Base-by-base conservation (phyloP, 2,113 vertebrate species). In the Albula glossodonta region DNA sequence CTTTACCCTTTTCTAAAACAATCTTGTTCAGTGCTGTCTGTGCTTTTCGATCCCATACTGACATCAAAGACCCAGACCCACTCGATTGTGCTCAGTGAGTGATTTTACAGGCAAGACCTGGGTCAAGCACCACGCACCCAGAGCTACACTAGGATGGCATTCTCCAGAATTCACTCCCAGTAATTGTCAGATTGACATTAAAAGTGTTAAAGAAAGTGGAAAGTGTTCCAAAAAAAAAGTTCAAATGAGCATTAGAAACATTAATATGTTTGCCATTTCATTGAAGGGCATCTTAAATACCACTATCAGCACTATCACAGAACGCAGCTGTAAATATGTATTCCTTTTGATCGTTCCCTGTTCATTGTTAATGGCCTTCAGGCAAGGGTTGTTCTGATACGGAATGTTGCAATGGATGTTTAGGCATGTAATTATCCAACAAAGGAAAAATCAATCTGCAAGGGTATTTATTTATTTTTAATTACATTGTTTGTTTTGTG, bases 401-500 rank as follows among this genome's bases (percentile, higher is more conserved):
- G 22, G 25, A 81, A 48, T 63, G 50, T 31, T 19, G 12, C 77
- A 60, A 77, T 78, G 51, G 56, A 86, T 78, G 78, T 83, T 83
- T 83, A 83, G 53, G 9, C n/a, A 13, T 48, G 31, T 83, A 82
- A 78, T 83, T 82, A 49, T 19, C n/a, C n/a, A 22, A 31, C 70
- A 74, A 74, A 74, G 70, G 31, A 50, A 22, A 77, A 77, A 86
- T 66, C 22, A 51, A 77, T 74, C 85, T 78, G 51, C 49, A 78
- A 81, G 82, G 51, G 52, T 78, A 70, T 86, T 78, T 83, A 81
- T 83, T 86, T 74, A 82, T 80, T 86, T 41, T 74, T 83, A 51
- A 86, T 83, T 83, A 51, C 52, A 48, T 22, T n/a, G 41, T 78
- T 86, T 86, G 80, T 70, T 41, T 60, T 50, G 51, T 86, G 81